A percentile compares a stretch with the other conserved stretches of the same genome.
These are phyloP conservation scores for Cygnus atratus DNA, from an alignment of 2,113 vertebrate genomes.

Conservation along the genomic window DNA sequence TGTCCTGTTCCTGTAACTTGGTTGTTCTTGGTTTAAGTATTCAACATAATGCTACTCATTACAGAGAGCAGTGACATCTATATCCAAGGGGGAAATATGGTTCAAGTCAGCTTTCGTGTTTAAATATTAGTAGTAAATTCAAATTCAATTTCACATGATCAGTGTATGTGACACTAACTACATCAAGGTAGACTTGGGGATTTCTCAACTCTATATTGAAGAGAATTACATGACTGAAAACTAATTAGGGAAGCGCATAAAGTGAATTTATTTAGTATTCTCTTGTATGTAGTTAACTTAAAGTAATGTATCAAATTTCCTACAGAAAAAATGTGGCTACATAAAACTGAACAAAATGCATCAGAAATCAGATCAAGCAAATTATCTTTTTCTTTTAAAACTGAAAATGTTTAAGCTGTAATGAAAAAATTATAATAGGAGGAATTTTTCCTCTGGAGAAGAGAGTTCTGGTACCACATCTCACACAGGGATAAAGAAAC, in stretches of 20 bases:
- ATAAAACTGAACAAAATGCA: constrained; percentile 32
- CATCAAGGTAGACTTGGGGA: constrained; percentile 72
- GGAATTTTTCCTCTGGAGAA: constrained; percentile 9
- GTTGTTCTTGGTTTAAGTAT: constrained; percentile 67
- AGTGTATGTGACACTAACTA: constrained; percentile 70
- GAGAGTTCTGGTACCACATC: fast-evolving
- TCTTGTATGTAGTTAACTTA: constrained; percentile 71
- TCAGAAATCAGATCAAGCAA: constrained; percentile 57
- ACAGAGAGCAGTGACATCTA: constrained; percentile 68
- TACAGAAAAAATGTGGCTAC: constrained; percentile 15
- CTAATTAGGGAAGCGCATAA: constrained; percentile 70
- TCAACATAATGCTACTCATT: constrained; percentile 66
- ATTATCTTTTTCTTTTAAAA: constrained; percentile 37
- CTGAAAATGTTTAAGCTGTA: constrained; percentile 32
- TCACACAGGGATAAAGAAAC: neutral
- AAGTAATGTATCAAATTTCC: constrained; percentile 64
- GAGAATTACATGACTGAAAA: constrained; percentile 72
- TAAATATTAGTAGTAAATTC: constrained; percentile 76
- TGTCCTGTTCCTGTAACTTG: constrained; percentile 49
- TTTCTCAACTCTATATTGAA: constrained; percentile 59
- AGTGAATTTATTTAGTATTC: constrained; percentile 65
- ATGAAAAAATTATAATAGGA: constrained; percentile 22
- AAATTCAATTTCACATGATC: constrained; percentile 74
- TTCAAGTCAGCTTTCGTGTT: constrained; percentile 67
- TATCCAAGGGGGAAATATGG: constrained; percentile 72